These are phyloP conservation scores for Ursus arctos DNA, from an alignment of 2,113 vertebrate genomes.

Conservation along the genomic window DNA sequence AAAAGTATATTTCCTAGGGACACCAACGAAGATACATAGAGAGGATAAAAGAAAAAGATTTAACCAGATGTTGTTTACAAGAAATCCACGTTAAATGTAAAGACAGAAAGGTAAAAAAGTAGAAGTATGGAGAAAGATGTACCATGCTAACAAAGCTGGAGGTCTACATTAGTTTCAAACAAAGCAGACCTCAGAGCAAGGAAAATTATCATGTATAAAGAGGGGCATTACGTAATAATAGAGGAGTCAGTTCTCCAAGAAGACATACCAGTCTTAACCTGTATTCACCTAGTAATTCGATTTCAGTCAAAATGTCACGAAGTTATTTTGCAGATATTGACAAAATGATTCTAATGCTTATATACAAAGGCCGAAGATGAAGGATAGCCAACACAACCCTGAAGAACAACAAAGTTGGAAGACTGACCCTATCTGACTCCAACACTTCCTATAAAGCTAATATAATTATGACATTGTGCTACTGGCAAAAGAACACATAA, in stretches of 20 bases:
- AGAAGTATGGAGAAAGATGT: neutral
- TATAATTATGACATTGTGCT: neutral
- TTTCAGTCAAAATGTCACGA: neutral
- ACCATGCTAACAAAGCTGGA: neutral
- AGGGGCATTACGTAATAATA: neutral
- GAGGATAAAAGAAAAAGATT: neutral
- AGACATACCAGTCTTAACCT: neutral
- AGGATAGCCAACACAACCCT: neutral
- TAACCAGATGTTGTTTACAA: neutral
- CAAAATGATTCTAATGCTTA: neutral
- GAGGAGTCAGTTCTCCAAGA: neutral
- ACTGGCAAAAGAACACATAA: neutral
- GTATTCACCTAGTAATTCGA: neutral
- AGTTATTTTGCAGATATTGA: neutral
- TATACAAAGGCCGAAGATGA: neutral
- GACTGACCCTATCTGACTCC: neutral
- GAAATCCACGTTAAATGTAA: neutral
- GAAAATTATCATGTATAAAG: neutral
- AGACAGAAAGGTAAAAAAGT: neutral
- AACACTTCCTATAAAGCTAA: neutral
- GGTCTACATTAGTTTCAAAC: neutral
- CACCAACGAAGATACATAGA: neutral
- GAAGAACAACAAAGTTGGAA: neutral
- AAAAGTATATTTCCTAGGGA: neutral
- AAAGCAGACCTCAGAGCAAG: neutral